These are phyloP conservation scores for Sitodiplosis mosellana DNA, from an alignment of 1,140 invertebrate genomes.

Conservation along the genomic window DNA sequence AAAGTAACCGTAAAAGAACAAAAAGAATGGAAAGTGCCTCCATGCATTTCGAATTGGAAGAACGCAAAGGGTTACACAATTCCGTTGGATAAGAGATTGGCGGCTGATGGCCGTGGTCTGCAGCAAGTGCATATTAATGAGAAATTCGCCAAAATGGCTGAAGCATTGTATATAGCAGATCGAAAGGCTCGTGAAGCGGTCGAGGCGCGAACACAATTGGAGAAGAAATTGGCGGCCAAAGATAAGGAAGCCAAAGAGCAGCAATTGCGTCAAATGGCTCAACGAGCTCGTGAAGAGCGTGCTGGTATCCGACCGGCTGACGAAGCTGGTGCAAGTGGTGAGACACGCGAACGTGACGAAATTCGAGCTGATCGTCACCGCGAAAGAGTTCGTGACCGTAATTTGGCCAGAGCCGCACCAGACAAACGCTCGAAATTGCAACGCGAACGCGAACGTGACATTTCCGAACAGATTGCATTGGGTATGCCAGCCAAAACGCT, in stretches of 20 bases:
- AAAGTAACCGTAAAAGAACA: constrained; percentile 98
- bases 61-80: constrained; percentile 91
- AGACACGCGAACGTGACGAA: constrained; percentile 66
- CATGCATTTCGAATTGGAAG: constrained; percentile 99
- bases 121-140: constrained; percentile 98
- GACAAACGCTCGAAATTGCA: constrained; percentile 82
- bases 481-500: constrained; percentile 75
- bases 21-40: constrained; percentile 99
- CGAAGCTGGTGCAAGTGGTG: constrained; percentile 13
- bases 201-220: constrained; percentile 86
- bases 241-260: constrained; percentile 99
- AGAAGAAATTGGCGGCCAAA: constrained; percentile 91
- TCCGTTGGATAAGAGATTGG: constrained; percentile 92
- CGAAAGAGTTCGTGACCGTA: constrained; percentile 80
- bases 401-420: constrained; percentile 80
- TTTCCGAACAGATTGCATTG: constrained; percentile 95
- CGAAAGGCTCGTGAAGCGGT: constrained; percentile 92
- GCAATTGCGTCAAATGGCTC: constrained; percentile 76
- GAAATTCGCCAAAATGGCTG: constrained; percentile 96
- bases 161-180: constrained; percentile 95
- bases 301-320: constrained; percentile 41
- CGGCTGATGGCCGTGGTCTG: constrained; percentile 91
- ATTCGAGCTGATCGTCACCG: constrained; percentile 77
- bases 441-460: constrained; percentile 85
- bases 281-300: constrained; percentile 87